These are phyloP conservation scores for Tetanocera ferruginea DNA, from an alignment of 2,888 invertebrate genomes.

Conservation along the genomic window DNA sequence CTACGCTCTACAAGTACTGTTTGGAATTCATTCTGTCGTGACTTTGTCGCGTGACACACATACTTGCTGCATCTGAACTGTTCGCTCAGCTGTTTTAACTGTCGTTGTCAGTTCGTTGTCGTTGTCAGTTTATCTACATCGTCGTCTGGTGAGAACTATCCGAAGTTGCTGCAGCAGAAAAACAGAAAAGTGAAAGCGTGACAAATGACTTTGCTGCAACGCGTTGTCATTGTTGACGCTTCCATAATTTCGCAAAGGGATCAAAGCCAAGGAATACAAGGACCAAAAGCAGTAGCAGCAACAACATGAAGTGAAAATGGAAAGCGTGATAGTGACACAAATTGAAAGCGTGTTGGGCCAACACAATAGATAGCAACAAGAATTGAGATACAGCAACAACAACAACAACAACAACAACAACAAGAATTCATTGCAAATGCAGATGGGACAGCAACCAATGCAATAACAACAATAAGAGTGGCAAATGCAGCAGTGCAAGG, in stretches of 20 bases:
- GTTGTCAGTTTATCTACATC: background rate
- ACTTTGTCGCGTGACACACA: too few species aligned
- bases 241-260: constrained; percentile 33
- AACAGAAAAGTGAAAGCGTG: constrained; percentile 18
- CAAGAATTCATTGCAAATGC: background rate
- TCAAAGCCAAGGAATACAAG: constrained; percentile 15
- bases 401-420: constrained; percentile 1
- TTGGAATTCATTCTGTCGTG: too few species aligned
- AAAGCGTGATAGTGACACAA: constrained; percentile 39
- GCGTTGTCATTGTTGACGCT: constrained; percentile 31
- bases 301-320: constrained; percentile 28
- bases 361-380: constrained; percentile 5
- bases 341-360: constrained; percentile 37
- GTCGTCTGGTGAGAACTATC: constrained; percentile 4
- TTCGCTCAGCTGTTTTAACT: background rate
- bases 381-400: background rate
- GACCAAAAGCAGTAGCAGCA: constrained; percentile 6
- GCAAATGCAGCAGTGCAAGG: background rate
- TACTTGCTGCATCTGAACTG: too few species aligned
- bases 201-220: constrained; percentile 33
- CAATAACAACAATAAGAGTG: constrained; percentile 2
- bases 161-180: background rate
- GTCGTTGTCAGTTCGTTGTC: background rate
- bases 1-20: too few species aligned
- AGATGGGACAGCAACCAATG: background rate